These are phyloP conservation scores for Rhodinocichla rosea DNA, from an alignment of 2,113 vertebrate species.

Conservation along the genomic window DNA sequence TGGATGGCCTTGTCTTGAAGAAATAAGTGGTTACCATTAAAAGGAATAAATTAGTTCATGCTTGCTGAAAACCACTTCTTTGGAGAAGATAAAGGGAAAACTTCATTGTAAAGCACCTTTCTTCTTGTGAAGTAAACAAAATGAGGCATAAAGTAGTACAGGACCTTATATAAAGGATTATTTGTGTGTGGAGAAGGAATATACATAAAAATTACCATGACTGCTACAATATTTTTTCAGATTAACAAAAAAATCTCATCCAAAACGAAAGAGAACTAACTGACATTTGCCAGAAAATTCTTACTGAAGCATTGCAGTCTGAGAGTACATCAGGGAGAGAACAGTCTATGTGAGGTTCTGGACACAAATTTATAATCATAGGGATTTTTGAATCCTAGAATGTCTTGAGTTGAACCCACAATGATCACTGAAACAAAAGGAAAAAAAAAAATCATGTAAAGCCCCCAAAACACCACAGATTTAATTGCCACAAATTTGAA, in stretches of 20 bases:
- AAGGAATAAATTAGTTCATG: neutral
- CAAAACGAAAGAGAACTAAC: neutral
- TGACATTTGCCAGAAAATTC: neutral
- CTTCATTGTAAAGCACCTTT: neutral
- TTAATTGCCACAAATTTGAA: neutral
- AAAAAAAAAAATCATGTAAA: rapidly evolving
- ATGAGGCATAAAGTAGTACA: constrained; percentile 35
- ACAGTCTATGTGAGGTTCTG: neutral
- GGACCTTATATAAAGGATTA: neutral
- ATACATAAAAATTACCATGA: neutral
- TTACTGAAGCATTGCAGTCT: neutral
- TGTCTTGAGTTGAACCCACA: neutral
- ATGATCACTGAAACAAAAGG: neutral
- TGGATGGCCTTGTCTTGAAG: neutral
- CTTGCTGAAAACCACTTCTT: neutral
- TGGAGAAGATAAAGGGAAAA: neutral
- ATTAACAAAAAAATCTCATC: neutral
- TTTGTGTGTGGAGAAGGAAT: neutral
- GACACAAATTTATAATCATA: neutral
- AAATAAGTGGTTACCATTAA: neutral
- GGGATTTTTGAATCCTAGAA: neutral
- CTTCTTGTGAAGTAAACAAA: constrained; percentile 33
- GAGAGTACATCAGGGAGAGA: neutral
- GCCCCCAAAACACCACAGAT: too few species aligned
- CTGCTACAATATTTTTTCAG: neutral